Percentiles rank a stretch among this genome's conserved stretches.
phyloP scores from a whole-genome alignment of 2,888 invertebrate genomes.

The Boloria euphrosyne region DNA sequence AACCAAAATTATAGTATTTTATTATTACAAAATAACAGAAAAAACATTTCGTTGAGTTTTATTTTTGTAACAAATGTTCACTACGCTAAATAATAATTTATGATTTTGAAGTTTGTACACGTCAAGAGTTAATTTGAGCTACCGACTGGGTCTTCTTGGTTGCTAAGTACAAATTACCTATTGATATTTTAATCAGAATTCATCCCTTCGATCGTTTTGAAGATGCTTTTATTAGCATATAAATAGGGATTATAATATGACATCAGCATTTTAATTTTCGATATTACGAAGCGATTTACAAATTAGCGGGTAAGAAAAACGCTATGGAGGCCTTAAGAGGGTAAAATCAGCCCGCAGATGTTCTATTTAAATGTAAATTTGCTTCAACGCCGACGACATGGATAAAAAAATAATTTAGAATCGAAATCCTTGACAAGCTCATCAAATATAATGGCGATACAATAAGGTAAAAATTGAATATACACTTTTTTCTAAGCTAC shows the following conservation, averaged over 20 bases:
- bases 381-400: conserved; percentile 67
- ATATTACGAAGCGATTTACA: conserved; percentile 81
- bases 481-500: neutral
- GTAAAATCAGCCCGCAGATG: conserved; percentile 76
- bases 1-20: too few relatives aligned
- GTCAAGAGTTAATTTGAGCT: conserved; percentile 50
- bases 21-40: too few relatives aligned
- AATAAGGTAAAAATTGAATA: conserved; percentile 3
- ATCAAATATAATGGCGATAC: conserved; percentile 44
- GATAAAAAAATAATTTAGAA: conserved; percentile 73
- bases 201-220: conserved; percentile 58
- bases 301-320: conserved; percentile 81
- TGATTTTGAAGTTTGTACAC: conserved; percentile 57
- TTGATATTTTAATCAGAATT: conserved; percentile 77
- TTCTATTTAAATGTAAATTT: conserved; percentile 83
- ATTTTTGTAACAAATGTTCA: neutral
- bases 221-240: conserved; percentile 74
- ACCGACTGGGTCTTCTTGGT: conserved; percentile 47
- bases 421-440: conserved; percentile 69
- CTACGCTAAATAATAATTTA: neutral
- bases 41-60: neutral
- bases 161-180: conserved; percentile 67
- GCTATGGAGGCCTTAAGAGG: conserved; percentile 73
- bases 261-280: conserved; percentile 82
- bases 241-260: conserved; percentile 80